Base-by-base conservation (phyloP, 2,113 vertebrate genomes). In the Bufo gargarizans region DNA sequence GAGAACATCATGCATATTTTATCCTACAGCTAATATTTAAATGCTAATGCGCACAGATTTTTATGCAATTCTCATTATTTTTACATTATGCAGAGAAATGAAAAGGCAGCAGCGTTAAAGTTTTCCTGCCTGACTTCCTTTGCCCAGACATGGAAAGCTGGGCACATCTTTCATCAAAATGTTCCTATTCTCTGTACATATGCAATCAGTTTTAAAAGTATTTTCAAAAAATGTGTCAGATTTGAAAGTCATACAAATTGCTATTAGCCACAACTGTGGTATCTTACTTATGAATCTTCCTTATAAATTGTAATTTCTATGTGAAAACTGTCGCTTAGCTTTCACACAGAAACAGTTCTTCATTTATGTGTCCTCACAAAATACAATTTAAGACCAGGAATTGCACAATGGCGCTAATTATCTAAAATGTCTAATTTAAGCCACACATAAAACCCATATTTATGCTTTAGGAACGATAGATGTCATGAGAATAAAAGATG, bases 41-140 rank as follows among this genome's bases (percentile, higher is more conserved):
- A 86, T 86, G 45, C 19, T 86, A 86, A 86, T 86, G 47, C 77
- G 22, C 45, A 55, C 19, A 78, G 4, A 86, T 58, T 63, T 85
- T 77, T 65, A 47, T 86, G 19, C 72, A 49, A 50, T 19, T 76
- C 49, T 86, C 20, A 79, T 86, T 77, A 67, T 50, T 63, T 49
- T 79, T 77, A 55, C n/a, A 78, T 79, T 79, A 86, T 47, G 50
- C 84, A 77, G 19, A 67, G 74, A 65, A 65, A 78, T 78, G 74
- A 78, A 67, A 78, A 67, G 59, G 47, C 59, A 3, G 47, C 13
- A 67, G 20, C 20, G 20, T 78, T 77, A 59, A 86, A 61, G 58
- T 17, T 86, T 61, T 49, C 47, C 61, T 77, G 58, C 47, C 20
- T 65, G 53, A 56, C 53, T 59, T 78, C 45, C 45, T 33, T 9